A percentile compares a stretch with the other conserved stretches of the same genome.
These are phyloP conservation scores for Drosophila athabasca DNA, from an alignment of 1,140 invertebrate genomes.

Conservation along the genomic window DNA sequence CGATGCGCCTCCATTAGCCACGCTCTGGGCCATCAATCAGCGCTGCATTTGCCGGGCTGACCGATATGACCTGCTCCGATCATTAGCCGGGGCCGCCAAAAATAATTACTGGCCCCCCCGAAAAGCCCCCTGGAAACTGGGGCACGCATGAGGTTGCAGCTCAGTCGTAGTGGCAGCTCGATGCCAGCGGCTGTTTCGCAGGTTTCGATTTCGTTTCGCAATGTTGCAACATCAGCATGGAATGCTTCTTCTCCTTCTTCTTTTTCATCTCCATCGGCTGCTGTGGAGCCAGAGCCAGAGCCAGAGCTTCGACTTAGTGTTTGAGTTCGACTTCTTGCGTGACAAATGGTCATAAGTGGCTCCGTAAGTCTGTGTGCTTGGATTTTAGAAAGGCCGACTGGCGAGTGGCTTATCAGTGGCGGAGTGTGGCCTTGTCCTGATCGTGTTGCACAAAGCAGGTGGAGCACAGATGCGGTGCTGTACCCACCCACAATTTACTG, in stretches of 20 bases:
- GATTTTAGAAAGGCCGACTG: slow-evolving; percentile 66
- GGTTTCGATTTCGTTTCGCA: slow-evolving; percentile 40
- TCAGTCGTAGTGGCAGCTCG: not conserved
- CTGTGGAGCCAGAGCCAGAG: not conserved
- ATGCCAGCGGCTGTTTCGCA: not conserved
- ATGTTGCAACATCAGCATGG: slow-evolving; percentile 56
- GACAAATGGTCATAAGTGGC: slow-evolving; percentile 70
- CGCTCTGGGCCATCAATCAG: slow-evolving; percentile 57
- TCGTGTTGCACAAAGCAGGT: slow-evolving; percentile 19
- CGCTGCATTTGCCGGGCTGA: slow-evolving; percentile 61
- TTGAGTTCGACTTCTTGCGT: slow-evolving; percentile 24
- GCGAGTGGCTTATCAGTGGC: slow-evolving; percentile 42
- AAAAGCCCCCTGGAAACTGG: slow-evolving; percentile 37
- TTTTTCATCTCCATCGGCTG: not conserved
- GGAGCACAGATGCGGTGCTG: not conserved
- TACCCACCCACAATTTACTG: slow-evolving; percentile 11
- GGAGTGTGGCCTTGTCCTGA: slow-evolving; percentile 25
- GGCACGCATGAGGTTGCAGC: slow-evolving; percentile 49
- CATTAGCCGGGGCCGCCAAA: slow-evolving; percentile 52
- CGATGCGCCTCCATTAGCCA: slow-evolving; percentile 57
- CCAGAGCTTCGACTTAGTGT: not conserved
- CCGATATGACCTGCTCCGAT: slow-evolving; percentile 50
- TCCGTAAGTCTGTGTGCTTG: slow-evolving; percentile 14
- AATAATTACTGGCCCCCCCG: slow-evolving; percentile 43
- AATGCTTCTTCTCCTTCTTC: slow-evolving; percentile 32